Evolutionary conservation across 2,888 invertebrate species (phyloP), one percentile per base, ranked within the genome.

Genomic region (Rotaria macrura): DNA sequence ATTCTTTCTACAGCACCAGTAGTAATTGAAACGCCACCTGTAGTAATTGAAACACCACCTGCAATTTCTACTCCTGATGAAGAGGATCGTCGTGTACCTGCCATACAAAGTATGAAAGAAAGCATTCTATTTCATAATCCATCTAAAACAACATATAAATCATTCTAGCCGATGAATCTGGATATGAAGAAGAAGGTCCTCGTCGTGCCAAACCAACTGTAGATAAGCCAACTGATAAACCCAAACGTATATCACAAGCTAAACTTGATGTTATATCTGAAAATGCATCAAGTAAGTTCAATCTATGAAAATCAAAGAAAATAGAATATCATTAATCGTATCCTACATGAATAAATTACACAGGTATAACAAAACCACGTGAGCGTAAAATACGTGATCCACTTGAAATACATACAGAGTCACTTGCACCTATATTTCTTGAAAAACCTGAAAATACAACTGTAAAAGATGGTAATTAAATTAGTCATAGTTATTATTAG

Each of bases 101-200:
- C 25, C 2, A 38, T 47, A 14, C 84, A 84, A 49, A 25, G 52
- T 55, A 57, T 40, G 57, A 43, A 25, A 25, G 57, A 40, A 65
- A 3, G 40, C 0, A 29, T 40, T 49, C n/a, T 23, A 5, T 49
- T 43, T 40, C 7, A 23, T 43, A 10, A 9, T 43, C 47, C 20
- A 40, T n/a, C 49, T 49, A 49, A 83, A 47, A 34, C 1, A 34
- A 55, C 23, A 25, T 55, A 47, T 49, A 20, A 40, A 43, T 57
- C 29, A 38, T 25, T 84, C 12, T 25, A 54, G 52, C 54, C 40
- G 40, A 29, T 54, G 84, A 83, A 23, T 65, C 85, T 40, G 83
- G 72, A 54, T 85, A 85, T 72, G 85, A 85, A 83, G 86, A 86
- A 47, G 86, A 86, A 55, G 86, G 86, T 49, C 86, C 86, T 7